Base-by-base conservation (phyloP, 2,888 invertebrate species). In the Cremastobaeus sp. region DNA sequence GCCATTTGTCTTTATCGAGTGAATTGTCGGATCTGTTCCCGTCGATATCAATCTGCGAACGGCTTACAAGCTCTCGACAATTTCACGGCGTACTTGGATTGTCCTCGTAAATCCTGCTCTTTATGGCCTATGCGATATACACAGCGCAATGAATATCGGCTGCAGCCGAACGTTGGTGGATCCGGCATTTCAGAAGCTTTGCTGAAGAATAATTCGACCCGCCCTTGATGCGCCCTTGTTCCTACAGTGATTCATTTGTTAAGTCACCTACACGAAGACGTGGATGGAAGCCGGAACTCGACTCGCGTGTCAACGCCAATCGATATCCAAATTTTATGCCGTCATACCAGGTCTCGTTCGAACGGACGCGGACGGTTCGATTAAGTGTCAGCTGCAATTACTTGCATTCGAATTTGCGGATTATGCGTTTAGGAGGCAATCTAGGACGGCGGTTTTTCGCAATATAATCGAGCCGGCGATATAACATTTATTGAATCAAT, bases 21-120 rank as follows among this genome's bases (percentile, higher is more conserved):
- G 68, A 71, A 57, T 73, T 55, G 39, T 41, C 41, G 73, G 73
- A 70, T 76, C 66, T 65, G 72, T 64, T 76, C 60, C 50, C 65
- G 65, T 71, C 60, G 74, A 76, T 74, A 74, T 71, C 74, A 76
- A 71, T 74, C 74, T 73, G 60, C 48, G 68, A 52, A 43, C 57
- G 68, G 65, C 68, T 76, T 71, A 60, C 70, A 68, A 74, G 70
- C 70, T 59, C 59, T 68, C 68, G 59, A 68, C 70, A 47, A 60
- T 73, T 76, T 66, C 60, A 55, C 69, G 37, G 30, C 54, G 60
- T 43, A 62, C 34, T 66, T 55, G 54, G 69, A 76, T 73, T 73
- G 76, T 65, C 55, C 52, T 64, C 70, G 70, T 76, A 74, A 76
- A 76, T 76, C 55, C 66, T 43, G 45, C 54, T 65, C 72, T 72